phyloP scores from a whole-genome alignment of 1,140 invertebrate genomes.

The Drosophila sucinea region DNA sequence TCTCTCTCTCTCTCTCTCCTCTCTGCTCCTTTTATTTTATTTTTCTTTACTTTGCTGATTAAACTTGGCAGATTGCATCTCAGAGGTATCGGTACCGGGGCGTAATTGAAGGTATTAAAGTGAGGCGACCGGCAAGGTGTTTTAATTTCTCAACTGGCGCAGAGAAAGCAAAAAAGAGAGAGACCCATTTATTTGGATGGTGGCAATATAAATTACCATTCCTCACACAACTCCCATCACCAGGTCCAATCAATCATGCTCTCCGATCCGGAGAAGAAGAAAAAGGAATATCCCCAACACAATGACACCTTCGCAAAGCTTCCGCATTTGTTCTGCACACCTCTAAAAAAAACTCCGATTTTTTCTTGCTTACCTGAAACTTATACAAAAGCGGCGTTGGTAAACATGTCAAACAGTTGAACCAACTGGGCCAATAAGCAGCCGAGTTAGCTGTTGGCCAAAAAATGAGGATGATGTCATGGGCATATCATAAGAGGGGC shows the following conservation, averaged over 20 bases:
- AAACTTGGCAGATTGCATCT: conserved; percentile 60
- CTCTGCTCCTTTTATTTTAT: conserved; percentile 31
- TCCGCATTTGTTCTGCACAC: conserved; percentile 50
- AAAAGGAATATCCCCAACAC: conserved; percentile 22
- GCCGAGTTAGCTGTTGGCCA: conserved; percentile 41
- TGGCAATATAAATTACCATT: not conserved
- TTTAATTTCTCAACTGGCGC: conserved; percentile 28
- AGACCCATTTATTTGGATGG: conserved; percentile 13
- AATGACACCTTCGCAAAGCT: conserved; percentile 62
- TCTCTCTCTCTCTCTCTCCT: conserved; percentile 21
- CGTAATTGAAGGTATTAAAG: conserved; percentile 79
- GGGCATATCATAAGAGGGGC: not conserved
- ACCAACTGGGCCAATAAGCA: conserved; percentile 63
- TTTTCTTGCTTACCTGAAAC: not conserved
- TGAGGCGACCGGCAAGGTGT: conserved; percentile 38
- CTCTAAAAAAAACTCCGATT: not conserved
- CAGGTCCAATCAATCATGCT: conserved; percentile 61
- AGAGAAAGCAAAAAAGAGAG: conserved; percentile 45
- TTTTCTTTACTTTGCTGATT: conserved; percentile 74
- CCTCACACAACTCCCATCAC: not conserved
- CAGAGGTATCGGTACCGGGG: conserved; percentile 57
- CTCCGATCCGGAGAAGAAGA: not conserved
- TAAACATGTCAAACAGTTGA: conserved; percentile 53
- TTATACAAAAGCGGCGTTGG: conserved; percentile 42
- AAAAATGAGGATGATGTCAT: conserved; percentile 40